Conservation (phyloP, 1,140 invertebrate species). For the Oscheius sp. region DNA sequence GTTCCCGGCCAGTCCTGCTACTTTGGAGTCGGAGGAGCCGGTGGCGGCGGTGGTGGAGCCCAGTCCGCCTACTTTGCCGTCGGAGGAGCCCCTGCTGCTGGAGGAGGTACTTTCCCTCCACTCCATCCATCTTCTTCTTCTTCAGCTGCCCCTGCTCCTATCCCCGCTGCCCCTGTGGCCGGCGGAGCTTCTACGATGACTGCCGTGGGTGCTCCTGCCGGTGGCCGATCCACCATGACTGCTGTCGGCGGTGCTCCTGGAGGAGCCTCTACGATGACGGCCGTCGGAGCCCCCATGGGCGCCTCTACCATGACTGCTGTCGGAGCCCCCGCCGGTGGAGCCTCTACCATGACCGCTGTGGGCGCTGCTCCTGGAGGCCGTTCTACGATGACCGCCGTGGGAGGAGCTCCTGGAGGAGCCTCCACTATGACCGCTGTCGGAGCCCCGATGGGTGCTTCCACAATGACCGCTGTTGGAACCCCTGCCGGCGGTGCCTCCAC, state of each 20-base stretch:
- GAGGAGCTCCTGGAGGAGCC: too few species aligned
- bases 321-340: background rate
- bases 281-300: too few species aligned
- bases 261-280: too few species aligned
- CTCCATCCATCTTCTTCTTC: background rate
- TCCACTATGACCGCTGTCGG: conserved; percentile 27
- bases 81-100: conserved; percentile 10
- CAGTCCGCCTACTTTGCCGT: conserved; percentile 6
- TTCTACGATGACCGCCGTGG: conserved; percentile 26
- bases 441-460: conserved; percentile 4
- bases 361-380: conserved; percentile 10
- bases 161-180: conserved; percentile 8
- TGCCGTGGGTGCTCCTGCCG: conserved; percentile 6
- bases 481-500: background rate
- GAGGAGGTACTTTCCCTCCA: conserved; percentile 15
- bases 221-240: conserved; percentile 14
- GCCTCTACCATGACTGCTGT: conserved; percentile 23
- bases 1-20: too few species aligned
- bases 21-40: too few species aligned
- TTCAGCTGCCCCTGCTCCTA: conserved; percentile 11
- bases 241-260: conserved; percentile 21
- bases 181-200: conserved; percentile 10
- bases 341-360: conserved; percentile 22
- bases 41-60: background rate
- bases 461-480: conserved; percentile 15